Percentiles rank a stretch among this genome's conserved stretches.
These are phyloP conservation scores for Salmo trutta DNA, from an alignment of 2,797 vertebrate species.

Conservation along the genomic window DNA sequence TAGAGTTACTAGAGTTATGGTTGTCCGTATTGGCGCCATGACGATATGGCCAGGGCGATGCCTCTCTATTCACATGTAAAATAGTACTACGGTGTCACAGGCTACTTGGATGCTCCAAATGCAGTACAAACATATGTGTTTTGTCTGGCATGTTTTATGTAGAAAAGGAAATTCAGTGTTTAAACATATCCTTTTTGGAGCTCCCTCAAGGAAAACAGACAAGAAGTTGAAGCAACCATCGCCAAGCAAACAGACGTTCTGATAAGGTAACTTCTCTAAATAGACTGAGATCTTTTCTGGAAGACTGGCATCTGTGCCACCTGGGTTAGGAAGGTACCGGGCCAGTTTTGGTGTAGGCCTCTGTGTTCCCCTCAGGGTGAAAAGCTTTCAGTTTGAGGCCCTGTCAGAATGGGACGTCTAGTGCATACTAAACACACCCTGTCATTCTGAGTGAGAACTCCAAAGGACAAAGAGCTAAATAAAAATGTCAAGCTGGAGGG, in stretches of 20 bases:
- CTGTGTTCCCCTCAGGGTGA: constrained; percentile 36
- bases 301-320: constrained; percentile 32
- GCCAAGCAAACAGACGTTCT: constrained; percentile 9
- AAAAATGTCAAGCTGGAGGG: constrained; percentile 61
- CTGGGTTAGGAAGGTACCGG: constrained; percentile 16
- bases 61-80: background rate
- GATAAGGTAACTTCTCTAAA: constrained; percentile 13
- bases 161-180: background rate
- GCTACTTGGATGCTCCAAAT: background rate
- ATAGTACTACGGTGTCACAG: background rate
- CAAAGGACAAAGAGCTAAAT: constrained; percentile 60
- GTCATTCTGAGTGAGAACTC: constrained; percentile 43
- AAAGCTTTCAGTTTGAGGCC: constrained; percentile 24
- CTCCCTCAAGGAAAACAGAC: background rate
- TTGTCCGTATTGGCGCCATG: background rate
- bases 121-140: no score
- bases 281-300: constrained; percentile 5
- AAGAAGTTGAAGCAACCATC: constrained; percentile 2
- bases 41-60: constrained; percentile 8
- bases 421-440: constrained; percentile 10
- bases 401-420: constrained; percentile 10
- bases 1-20: constrained; percentile 20
- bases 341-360: constrained; percentile 33
- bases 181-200: background rate
- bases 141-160: no score